A percentile compares a stretch with the other conserved stretches of the same genome.
Evolutionary conservation across 2,888 invertebrate genomes (phyloP).

Genomic region (Baccha elongata): DNA sequence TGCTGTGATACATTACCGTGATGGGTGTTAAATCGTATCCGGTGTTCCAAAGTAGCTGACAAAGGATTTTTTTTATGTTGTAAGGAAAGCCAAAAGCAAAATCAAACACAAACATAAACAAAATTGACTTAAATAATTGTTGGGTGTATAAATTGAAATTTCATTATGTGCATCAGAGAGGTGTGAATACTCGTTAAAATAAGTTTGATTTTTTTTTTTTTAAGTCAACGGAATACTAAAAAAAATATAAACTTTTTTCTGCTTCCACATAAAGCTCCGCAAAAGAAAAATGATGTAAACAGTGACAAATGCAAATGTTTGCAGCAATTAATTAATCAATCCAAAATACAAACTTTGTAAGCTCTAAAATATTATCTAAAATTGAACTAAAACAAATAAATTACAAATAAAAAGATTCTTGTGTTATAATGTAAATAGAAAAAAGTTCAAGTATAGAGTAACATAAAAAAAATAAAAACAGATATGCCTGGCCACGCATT

Average conservation of each 20-base stretch:
- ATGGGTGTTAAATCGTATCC: constrained; percentile 26
- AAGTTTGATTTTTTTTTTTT: constrained; percentile 11
- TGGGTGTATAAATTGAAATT: constrained; percentile 38
- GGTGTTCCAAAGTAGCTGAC: constrained; percentile 54
- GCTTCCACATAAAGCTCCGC: constrained; percentile 73
- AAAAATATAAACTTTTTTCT: constrained; percentile 27
- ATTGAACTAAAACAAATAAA: constrained; percentile 48
- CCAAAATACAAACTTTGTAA: constrained; percentile 72
- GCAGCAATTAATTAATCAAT: constrained; percentile 61
- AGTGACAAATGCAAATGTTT: constrained; percentile 71
- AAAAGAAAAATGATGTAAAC: constrained; percentile 61
- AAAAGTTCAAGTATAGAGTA: constrained; percentile 42
- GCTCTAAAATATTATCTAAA: constrained; percentile 68
- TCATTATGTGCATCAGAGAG: constrained; percentile 36
- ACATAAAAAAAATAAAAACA: constrained; percentile 48
- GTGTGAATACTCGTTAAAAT: constrained; percentile 29
- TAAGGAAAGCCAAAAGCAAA: constrained; percentile 62
- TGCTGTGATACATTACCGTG: constrained; percentile 63
- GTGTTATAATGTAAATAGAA: constrained; percentile 75
- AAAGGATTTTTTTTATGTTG: constrained; percentile 34
- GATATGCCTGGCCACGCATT: constrained; percentile 83
- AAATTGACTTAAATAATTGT: constrained; percentile 27
- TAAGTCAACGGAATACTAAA: constrained; percentile 25
- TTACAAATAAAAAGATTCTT: constrained; percentile 53
- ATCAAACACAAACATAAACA: constrained; percentile 6